These are phyloP conservation scores for Phylloscopus whistleri DNA, from an alignment of 2,113 vertebrate species.

Conservation along the genomic window DNA sequence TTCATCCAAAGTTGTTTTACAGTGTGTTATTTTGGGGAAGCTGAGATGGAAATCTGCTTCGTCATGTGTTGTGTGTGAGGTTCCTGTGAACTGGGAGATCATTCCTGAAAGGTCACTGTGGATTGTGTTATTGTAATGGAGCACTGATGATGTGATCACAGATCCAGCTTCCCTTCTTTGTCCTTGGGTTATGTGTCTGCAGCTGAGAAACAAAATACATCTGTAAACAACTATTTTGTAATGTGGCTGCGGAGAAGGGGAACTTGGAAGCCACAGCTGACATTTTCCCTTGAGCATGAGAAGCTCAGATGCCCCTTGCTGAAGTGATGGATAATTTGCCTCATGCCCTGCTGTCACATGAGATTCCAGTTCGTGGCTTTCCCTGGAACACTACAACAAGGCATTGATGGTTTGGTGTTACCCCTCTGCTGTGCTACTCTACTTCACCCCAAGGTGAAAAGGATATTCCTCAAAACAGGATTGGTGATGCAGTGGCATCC, in stretches of 20 bases:
- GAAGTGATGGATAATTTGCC: background rate
- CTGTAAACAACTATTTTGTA: background rate
- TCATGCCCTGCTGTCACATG: background rate
- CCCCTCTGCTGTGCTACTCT: background rate
- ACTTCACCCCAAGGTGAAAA: background rate
- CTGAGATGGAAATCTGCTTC: background rate
- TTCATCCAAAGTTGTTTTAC: background rate
- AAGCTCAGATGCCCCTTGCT: background rate
- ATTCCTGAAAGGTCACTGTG: conserved; percentile 8
- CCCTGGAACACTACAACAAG: background rate
- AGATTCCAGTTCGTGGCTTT: background rate
- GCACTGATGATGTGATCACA: background rate
- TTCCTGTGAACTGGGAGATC: background rate
- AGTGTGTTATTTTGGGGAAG: background rate
- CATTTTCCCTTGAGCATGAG: background rate
- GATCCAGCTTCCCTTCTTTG: background rate
- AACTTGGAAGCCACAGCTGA: background rate
- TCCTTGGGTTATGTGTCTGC: background rate
- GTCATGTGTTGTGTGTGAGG: background rate
- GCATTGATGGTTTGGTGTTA: background rate
- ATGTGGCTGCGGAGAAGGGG: background rate
- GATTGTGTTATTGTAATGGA: background rate
- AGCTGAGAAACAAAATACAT: background rate
- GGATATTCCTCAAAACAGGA: background rate
- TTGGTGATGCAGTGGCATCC: background rate